A percentile compares a stretch with the other conserved stretches of the same genome.
These are phyloP conservation scores for Caenorhabditis briggsae DNA, from an alignment of 1,140 invertebrate genomes.

Conservation along the genomic window DNA sequence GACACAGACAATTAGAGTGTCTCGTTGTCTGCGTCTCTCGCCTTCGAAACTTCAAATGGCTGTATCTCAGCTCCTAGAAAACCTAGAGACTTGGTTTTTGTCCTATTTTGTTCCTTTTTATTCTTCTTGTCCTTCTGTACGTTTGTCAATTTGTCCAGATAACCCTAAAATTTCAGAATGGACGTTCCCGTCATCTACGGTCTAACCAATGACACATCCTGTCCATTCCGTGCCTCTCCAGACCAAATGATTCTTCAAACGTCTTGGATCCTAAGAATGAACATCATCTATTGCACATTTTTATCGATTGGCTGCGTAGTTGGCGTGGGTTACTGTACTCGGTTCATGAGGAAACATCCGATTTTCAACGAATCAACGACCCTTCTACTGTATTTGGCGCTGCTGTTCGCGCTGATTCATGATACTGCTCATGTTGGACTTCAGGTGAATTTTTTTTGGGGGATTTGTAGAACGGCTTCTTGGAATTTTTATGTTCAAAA, in stretches of 20 bases:
- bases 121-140: no score
- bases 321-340: neutral
- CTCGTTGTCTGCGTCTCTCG: no score
- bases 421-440: neutral
- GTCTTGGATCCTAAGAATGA: neutral
- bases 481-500: no score
- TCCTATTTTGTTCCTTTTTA: no score
- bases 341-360: constrained; percentile 27
- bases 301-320: neutral
- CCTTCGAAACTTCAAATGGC: no score
- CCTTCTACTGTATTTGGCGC: neutral
- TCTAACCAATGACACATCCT: neutral
- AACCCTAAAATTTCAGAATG: neutral
- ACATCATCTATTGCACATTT: constrained; percentile 35
- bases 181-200: neutral
- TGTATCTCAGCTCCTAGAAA: no score
- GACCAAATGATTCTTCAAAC: constrained; percentile 38
- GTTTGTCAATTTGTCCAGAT: no score
- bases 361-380: constrained; percentile 24
- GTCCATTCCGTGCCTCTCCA: neutral
- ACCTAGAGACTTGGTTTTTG: no score
- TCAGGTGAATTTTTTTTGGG: constrained; percentile 19
- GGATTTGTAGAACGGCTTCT: no score
- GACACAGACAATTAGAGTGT: no score
- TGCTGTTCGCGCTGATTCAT: constrained; percentile 21